Conservation (phyloP, 2,888 invertebrate genomes). For the Odontocerum albicorne region DNA sequence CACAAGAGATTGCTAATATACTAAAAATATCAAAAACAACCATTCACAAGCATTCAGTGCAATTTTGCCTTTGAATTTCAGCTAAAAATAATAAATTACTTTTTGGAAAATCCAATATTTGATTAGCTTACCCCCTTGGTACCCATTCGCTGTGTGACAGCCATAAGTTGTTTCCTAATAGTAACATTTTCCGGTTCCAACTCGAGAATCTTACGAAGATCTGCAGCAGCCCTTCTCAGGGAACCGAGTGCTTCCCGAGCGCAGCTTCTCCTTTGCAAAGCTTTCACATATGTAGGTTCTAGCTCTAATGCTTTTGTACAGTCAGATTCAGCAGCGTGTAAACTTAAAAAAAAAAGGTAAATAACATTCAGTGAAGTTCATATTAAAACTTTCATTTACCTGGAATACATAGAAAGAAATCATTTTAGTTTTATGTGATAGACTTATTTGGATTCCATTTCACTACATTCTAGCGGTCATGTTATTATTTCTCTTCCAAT, state of each 20-base stretch:
- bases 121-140: conserved; percentile 51
- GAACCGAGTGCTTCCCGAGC: conserved; percentile 74
- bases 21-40: no score
- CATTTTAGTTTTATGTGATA: no score
- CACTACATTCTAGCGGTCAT: no score
- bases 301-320: conserved; percentile 78
- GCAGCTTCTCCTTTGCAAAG: conserved; percentile 77
- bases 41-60: background rate
- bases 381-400: no score
- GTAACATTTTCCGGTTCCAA: conserved; percentile 80
- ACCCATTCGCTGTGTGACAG: conserved; percentile 57
- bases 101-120: background rate
- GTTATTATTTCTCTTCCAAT: no score
- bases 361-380: no score
- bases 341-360: conserved; percentile 50
- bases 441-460: no score
- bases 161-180: conserved; percentile 62
- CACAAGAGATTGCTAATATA: no score
- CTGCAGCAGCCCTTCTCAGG: conserved; percentile 69
- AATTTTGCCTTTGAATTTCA: background rate
- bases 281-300: conserved; percentile 81
- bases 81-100: conserved; percentile 1
- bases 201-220: conserved; percentile 68
- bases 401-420: no score
- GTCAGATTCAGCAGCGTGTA: conserved; percentile 73